Evolutionary conservation across 2,888 invertebrate species (phyloP).

Genomic region (Calameuta pallipes): DNA sequence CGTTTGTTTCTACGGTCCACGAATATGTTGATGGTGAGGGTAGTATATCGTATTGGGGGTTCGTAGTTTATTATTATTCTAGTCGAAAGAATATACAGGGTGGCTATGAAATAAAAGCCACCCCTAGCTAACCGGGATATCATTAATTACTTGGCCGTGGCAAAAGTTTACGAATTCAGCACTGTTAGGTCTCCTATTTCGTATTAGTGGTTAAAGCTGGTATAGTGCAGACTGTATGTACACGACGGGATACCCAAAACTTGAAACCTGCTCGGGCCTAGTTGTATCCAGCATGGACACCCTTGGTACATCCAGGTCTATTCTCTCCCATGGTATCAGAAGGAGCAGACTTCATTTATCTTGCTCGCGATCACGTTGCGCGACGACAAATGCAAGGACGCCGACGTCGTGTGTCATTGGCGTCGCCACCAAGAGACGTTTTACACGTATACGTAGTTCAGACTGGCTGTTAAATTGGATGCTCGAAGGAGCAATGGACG

Average conservation of each 20-base stretch:
- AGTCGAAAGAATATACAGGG: not conserved
- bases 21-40: not conserved
- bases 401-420: not conserved
- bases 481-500: not conserved
- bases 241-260: not conserved
- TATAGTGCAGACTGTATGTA: not conserved
- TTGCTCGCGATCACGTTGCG: slow-evolving; percentile 49
- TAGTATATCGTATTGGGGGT: not conserved
- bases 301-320: slow-evolving; percentile 16
- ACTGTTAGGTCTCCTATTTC: slow-evolving; percentile 31
- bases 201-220: not conserved
- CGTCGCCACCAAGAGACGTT: not conserved
- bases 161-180: slow-evolving; percentile 31
- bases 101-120: not conserved
- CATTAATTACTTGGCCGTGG: slow-evolving; percentile 35
- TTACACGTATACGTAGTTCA: not conserved
- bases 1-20: not conserved
- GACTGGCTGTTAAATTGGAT: not conserved
- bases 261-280: not conserved
- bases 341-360: slow-evolving; percentile 49
- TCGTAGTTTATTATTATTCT: not conserved
- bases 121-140: slow-evolving; percentile 1
- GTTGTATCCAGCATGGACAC: not conserved
- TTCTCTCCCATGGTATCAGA: slow-evolving; percentile 21
- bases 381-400: slow-evolving; percentile 46